phyloP scores from a whole-genome alignment of 1,140 invertebrate species.

The Lucilia cuprina region DNA sequence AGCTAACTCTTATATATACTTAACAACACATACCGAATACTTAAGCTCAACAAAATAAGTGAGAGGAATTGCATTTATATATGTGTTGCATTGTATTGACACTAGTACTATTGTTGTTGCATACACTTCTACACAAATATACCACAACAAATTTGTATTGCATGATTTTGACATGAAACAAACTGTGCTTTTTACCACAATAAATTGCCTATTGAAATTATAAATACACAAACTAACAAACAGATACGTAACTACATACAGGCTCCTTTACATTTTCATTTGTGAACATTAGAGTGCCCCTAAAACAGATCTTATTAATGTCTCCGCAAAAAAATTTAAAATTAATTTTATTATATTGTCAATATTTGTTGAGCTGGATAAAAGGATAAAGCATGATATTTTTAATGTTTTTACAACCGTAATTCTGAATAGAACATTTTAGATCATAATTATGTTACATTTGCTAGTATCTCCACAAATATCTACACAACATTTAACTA shows the following conservation, averaged over 20 bases:
- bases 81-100: not conserved
- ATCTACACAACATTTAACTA: no score
- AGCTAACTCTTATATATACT: no score
- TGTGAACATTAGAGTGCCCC: no score
- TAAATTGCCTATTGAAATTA: conserved; percentile 15
- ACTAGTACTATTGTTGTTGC: not conserved
- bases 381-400: no score
- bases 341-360: no score
- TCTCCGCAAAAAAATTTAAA: no score
- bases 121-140: conserved; percentile 4
- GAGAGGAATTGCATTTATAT: not conserved
- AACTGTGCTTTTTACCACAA: conserved; percentile 17
- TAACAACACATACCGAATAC: not conserved
- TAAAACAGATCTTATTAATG: no score
- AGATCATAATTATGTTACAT: no score
- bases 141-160: conserved; percentile 14
- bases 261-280: not conserved
- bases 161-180: conserved; percentile 14
- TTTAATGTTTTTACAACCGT: no score
- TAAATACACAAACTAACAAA: not conserved
- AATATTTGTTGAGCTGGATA: no score
- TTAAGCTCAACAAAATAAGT: not conserved
- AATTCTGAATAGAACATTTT: no score
- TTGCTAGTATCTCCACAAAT: no score
- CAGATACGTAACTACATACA: not conserved